Percentiles rank a stretch among this genome's conserved stretches.
Conservation (phyloP, 2,797 vertebrate species). For the Brachyrhaphis roseni region DNA sequence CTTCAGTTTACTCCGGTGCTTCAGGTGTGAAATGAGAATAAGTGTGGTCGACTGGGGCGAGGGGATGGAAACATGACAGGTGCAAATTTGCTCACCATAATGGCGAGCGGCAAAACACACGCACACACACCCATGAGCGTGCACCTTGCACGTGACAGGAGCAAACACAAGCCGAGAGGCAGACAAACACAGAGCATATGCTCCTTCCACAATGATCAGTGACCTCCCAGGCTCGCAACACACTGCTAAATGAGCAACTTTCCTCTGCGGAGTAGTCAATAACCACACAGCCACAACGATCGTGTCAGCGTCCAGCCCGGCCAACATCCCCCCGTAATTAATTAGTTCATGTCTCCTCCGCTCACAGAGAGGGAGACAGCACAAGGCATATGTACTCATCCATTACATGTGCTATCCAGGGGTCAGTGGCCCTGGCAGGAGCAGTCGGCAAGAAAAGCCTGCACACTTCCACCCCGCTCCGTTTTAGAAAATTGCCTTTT, state of each 20-base stretch:
- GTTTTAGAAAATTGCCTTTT: conserved; percentile 71
- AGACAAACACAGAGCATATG: conserved; percentile 66
- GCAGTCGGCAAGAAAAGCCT: conserved; percentile 49
- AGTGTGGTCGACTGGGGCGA: background rate
- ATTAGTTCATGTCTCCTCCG: conserved; percentile 75
- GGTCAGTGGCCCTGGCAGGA: conserved; percentile 68
- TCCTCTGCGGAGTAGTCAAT: conserved; percentile 76
- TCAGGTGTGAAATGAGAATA: conserved; percentile 11
- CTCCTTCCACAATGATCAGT: conserved; percentile 69
- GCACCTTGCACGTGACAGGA: conserved; percentile 22
- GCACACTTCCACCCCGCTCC: conserved; percentile 53
- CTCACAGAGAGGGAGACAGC: conserved; percentile 72
- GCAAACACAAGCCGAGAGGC: conserved; percentile 55
- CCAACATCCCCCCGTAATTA: conserved; percentile 75
- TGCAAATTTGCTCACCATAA: conserved; percentile 26
- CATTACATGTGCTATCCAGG: conserved; percentile 73
- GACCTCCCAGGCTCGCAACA: conserved; percentile 69
- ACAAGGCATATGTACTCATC: conserved; percentile 72
- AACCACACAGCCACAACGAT: conserved; percentile 76
- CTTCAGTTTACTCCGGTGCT: conserved; percentile 9
- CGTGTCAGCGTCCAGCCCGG: conserved; percentile 75
- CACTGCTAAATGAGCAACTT: conserved; percentile 78
- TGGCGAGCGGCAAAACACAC: conserved; percentile 6
- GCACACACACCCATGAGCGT: background rate
- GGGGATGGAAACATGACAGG: conserved; percentile 1